These are phyloP conservation scores for Machimus rusticus DNA, from an alignment of 2,888 invertebrate species.

Conservation along the genomic window DNA sequence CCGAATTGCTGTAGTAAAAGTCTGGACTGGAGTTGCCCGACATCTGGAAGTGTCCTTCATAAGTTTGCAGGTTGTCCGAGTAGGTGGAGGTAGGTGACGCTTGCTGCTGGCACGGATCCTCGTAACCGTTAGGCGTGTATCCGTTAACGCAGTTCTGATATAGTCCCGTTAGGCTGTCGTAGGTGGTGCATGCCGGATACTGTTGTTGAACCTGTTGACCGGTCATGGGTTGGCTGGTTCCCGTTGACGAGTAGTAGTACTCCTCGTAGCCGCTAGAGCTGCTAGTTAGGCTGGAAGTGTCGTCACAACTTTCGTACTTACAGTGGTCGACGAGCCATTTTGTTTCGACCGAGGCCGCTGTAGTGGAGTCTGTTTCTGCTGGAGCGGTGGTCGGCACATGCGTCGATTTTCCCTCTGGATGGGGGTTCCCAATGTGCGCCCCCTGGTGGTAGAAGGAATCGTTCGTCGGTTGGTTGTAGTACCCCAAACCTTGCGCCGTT, in stretches of 20 bases:
- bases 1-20: slow-evolving; percentile 60
- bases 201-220: slow-evolving; percentile 1
- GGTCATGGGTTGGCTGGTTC: not conserved
- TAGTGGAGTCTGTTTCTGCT: not conserved
- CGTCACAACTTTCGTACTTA: slow-evolving; percentile 61
- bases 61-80: slow-evolving; percentile 31
- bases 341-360: slow-evolving; percentile 8
- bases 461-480: not conserved
- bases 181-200: not conserved
- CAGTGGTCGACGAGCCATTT: slow-evolving; percentile 48
- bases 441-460: slow-evolving; percentile 13
- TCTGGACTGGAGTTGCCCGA: slow-evolving; percentile 52
- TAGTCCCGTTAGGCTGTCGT: slow-evolving; percentile 11
- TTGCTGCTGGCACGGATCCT: slow-evolving; percentile 21
- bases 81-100: slow-evolving; percentile 12
- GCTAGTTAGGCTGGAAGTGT: slow-evolving; percentile 60
- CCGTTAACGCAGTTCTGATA: slow-evolving; percentile 18
- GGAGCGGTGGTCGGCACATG: not conserved
- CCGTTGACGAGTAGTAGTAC: slow-evolving; percentile 38
- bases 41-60: slow-evolving; percentile 39
- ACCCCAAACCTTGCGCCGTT: not conserved
- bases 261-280: slow-evolving; percentile 50
- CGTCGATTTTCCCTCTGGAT: slow-evolving; percentile 14
- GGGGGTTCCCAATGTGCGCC: not conserved
- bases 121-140: slow-evolving; percentile 19